Percentiles rank a stretch among this genome's conserved stretches.
phyloP scores from a whole-genome alignment of 1,140 invertebrate genomes.

The Drosophila nigrodunni region DNA sequence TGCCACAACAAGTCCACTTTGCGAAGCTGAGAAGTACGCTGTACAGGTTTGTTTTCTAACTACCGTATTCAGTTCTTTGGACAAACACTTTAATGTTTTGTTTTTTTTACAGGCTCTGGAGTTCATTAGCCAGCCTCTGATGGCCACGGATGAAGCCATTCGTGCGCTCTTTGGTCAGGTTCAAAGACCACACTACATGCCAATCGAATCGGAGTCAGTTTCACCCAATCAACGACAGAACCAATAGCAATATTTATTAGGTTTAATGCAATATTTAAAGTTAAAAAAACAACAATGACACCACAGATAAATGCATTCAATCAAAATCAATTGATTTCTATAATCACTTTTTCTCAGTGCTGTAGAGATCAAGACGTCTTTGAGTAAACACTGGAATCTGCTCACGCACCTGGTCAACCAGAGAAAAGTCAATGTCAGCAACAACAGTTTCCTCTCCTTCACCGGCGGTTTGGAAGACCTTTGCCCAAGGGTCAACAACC shows the following conservation, averaged over 20 bases:
- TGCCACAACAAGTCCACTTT: constrained; percentile 70
- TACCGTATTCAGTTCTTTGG: not conserved
- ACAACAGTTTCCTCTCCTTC: constrained; percentile 90
- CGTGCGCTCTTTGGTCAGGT: constrained; percentile 79
- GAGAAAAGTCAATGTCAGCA: constrained; percentile 91
- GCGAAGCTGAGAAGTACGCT: constrained; percentile 82
- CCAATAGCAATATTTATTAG: constrained; percentile 36
- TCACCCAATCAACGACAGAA: constrained; percentile 23
- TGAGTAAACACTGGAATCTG: constrained; percentile 93
- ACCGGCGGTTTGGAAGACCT: constrained; percentile 89
- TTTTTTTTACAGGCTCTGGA: constrained; percentile 65
- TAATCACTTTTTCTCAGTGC: constrained; percentile 84
- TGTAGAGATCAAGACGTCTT: constrained; percentile 92
- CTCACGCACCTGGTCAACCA: constrained; percentile 90
- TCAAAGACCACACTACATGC: constrained; percentile 61
- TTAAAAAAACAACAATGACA: constrained; percentile 21
- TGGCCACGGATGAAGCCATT: constrained; percentile 83
- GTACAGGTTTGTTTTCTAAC: constrained; percentile 56
- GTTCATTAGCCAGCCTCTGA: constrained; percentile 76
- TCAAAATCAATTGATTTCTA: not conserved
- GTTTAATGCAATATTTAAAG: constrained; percentile 41
- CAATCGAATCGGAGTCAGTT: constrained; percentile 5
- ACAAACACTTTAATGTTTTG: not conserved
- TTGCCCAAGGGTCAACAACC: constrained; percentile 95
- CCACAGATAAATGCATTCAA: constrained; percentile 41